Percentiles rank a stretch among this genome's conserved stretches.
Evolutionary conservation across 2,113 vertebrate species (phyloP).

Genomic region (Irena cyanogastra): DNA sequence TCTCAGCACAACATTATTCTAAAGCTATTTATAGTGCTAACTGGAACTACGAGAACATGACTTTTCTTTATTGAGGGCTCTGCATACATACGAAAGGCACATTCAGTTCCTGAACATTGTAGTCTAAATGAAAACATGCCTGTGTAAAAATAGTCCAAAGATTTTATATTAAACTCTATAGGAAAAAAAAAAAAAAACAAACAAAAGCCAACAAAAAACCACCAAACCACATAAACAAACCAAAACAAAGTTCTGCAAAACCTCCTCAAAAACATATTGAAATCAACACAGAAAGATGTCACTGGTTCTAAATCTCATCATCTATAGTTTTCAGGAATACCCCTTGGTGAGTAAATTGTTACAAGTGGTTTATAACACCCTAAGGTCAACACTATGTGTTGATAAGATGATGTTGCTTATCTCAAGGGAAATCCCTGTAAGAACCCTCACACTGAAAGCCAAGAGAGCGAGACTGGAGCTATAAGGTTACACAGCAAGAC

Average conservation of each 20-base stretch:
- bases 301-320: not conserved
- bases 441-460: not conserved
- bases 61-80: not conserved
- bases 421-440: not conserved
- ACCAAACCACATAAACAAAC: not conserved
- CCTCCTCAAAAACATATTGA: not conserved
- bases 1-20: not conserved
- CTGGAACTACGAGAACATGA: not conserved
- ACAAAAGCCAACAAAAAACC: no score
- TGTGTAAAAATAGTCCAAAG: not conserved
- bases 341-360: not conserved
- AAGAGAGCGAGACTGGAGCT: not conserved
- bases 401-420: not conserved
- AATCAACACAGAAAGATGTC: not conserved
- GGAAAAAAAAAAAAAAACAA: not conserved
- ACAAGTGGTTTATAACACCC: not conserved
- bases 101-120: constrained; percentile 1
- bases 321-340: not conserved
- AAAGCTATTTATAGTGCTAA: constrained; percentile 23
- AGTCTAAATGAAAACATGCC: constrained; percentile 56
- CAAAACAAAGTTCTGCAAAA: not conserved
- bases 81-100: not conserved
- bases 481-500: not conserved
- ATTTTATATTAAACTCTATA: not conserved
- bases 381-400: not conserved